phyloP scores from a whole-genome alignment of 2,888 invertebrate genomes.

The Synanthedon myopaeformis region DNA sequence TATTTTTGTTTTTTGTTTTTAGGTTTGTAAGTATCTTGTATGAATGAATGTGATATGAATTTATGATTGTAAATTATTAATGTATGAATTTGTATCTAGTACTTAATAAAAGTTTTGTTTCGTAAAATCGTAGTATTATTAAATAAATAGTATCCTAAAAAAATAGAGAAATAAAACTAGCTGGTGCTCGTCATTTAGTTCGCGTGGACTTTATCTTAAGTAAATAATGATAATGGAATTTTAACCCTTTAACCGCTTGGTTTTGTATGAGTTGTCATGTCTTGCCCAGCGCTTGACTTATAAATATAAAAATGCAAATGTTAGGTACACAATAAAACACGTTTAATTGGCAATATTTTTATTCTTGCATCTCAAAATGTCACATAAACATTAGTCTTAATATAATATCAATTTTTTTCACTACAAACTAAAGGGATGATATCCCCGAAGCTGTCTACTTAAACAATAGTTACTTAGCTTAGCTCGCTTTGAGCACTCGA shows the following conservation, averaged over 20 bases:
- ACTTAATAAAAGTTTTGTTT: slow-evolving; percentile 4
- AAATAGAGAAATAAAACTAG: too few species aligned
- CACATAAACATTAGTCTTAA: slow-evolving; percentile 29
- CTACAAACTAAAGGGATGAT: slow-evolving; percentile 31
- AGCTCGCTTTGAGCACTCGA: background rate
- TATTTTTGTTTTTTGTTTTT: too few species aligned
- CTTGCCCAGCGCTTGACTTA: too few species aligned
- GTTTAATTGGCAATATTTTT: slow-evolving; percentile 41
- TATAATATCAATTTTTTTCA: slow-evolving; percentile 36
- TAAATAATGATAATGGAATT: too few species aligned
- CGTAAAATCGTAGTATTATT: background rate
- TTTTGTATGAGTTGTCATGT: too few species aligned
- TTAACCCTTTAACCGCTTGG: too few species aligned
- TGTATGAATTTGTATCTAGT: slow-evolving; percentile 5
- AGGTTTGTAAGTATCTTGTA: background rate
- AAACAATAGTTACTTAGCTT: slow-evolving; percentile 7
- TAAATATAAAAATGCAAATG: too few species aligned
- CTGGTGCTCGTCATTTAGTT: too few species aligned
- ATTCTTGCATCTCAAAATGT: slow-evolving; percentile 46
- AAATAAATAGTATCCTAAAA: too few species aligned
- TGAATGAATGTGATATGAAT: background rate
- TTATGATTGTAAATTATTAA: slow-evolving; percentile 2
- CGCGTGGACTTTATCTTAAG: too few species aligned
- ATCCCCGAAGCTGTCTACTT: slow-evolving; percentile 37
- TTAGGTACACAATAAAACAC: too few species aligned